Evolutionary conservation across 2,888 invertebrate genomes (phyloP), one percentile per base, ranked within the genome.

Genomic region (Rhamphomyia laevipes): DNA sequence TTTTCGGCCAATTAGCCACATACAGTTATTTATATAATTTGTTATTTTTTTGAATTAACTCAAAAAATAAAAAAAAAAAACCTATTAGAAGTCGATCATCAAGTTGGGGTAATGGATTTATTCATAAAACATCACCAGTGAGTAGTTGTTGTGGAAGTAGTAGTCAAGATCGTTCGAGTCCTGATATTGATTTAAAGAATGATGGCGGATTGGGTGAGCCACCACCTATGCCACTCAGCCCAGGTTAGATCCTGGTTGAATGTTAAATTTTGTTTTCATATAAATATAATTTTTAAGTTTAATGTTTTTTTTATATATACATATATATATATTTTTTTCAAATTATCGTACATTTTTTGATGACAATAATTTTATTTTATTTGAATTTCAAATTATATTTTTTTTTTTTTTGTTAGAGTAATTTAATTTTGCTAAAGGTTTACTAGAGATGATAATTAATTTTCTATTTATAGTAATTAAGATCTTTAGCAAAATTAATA

Each of bases 61-160:
- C n/a, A 35, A 35, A 35, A n/a, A 30, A 30, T 9, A 30, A 30
- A 35, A 35, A n/a, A 13, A 35, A 27, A 27, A 27, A 33, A 33
- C 47, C 38, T 38, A 33, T 11, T 65, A 70, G 70, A 67, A 68
- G 67, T 67, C 65, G 65, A 61, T 66, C 66, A 65, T 56, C 69
- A 63, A 66, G 67, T 68, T 70, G 68, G 69, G 65, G 64, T 61
- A 64, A 66, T 66, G 66, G 66, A 66, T 65, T 65, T 63, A 65
- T 65, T 66, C 67, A 66, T 66, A 68, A 70, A 64, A 68, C 70
- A 62, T 70, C 70, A 58, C 70, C 70, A 62, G 68, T 70, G 65
- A 70, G 70, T 69, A 70, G 70, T 70, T 70, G 70, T 70, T 70
- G 70, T 67, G 70, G 70, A 66, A 70, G 67, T 68, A 70, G 67